These are phyloP conservation scores for Megaceryle torquata DNA, from an alignment of 2,113 vertebrate species.

Conservation along the genomic window DNA sequence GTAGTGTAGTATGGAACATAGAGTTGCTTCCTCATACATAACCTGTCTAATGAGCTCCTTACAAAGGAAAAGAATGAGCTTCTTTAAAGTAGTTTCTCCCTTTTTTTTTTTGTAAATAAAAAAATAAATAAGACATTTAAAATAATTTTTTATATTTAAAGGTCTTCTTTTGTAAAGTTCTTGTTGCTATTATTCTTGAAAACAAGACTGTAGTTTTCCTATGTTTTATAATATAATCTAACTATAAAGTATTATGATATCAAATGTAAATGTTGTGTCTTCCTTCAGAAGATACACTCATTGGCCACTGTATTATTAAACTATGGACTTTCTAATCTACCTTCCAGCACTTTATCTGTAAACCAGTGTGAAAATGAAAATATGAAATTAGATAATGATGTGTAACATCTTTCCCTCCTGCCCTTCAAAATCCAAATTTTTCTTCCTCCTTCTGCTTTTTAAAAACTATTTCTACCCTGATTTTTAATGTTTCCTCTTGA, in stretches of 20 bases:
- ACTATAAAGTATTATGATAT: background rate
- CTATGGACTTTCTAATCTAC: background rate
- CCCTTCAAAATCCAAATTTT: background rate
- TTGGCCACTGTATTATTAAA: background rate
- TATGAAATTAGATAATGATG: background rate
- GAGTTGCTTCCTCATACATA: background rate
- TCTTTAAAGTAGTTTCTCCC: background rate
- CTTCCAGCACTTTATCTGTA: background rate
- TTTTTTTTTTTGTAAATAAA: conserved; percentile 2
- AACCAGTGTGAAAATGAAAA: background rate
- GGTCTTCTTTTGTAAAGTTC: background rate
- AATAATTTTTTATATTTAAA: background rate
- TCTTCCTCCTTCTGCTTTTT: background rate
- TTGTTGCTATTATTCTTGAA: background rate
- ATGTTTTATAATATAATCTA: background rate
- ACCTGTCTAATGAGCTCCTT: background rate
- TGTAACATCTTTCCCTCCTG: background rate
- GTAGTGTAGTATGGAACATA: background rate
- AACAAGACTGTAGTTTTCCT: background rate
- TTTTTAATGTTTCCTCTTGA: conserved; percentile 23
- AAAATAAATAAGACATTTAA: background rate
- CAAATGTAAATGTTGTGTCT: background rate
- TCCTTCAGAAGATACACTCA: background rate
- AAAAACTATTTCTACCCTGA: background rate
- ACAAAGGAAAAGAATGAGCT: background rate